Evolutionary conservation across 1,140 invertebrate species (phyloP), one percentile per base, ranked within the genome.

Genomic region (Riptortus pedestris): DNA sequence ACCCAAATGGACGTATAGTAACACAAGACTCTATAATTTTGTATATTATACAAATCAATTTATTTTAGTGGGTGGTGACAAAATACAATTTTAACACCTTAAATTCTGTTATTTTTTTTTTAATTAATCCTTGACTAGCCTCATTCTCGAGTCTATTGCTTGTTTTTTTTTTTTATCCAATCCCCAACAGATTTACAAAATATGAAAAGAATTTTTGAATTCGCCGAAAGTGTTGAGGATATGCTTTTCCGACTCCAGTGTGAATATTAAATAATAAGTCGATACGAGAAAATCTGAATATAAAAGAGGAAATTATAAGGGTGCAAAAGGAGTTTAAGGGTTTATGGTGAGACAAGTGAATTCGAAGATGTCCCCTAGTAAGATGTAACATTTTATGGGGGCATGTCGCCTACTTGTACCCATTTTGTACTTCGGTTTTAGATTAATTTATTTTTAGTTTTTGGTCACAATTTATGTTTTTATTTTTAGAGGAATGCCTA

Each of bases 1-100:
- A 65, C 64, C 64, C 64, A 59, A 65, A 60, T 58, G 59, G 64
- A 65, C 64, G 64, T 65, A 65, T 65, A 65, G 64, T 45, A 61
- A 65, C 64, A 61, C 60, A 65, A 65, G 14, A 55, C 3, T 43
- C 57, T 65, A 61, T 45, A 38, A 43, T n/a, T 60, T 60, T 29
- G 33, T 59, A 59, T 55, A 55, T 55, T 24, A 55, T 55, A 55
- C 51, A 55, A 55, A 55, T 55, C 20, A 55, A 26, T 55, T 55
- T 55, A 16, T 24, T 59, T 59, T 59, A 33, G 14, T 59, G 18
- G 26, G 2, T 31, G 57, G 57, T 38, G 57, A 59, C 28, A 59
- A 59, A 59, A 59, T 59, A 22, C 11, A 59, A 59, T 59, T 59
- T 59, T 16, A 59, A 38, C 33, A 59, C 57, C 33, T 31, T 33